Percentiles rank a stretch among this genome's conserved stretches.
Evolutionary conservation across 1,140 invertebrate genomes (phyloP).

Genomic region (Drosophila athabasca): DNA sequence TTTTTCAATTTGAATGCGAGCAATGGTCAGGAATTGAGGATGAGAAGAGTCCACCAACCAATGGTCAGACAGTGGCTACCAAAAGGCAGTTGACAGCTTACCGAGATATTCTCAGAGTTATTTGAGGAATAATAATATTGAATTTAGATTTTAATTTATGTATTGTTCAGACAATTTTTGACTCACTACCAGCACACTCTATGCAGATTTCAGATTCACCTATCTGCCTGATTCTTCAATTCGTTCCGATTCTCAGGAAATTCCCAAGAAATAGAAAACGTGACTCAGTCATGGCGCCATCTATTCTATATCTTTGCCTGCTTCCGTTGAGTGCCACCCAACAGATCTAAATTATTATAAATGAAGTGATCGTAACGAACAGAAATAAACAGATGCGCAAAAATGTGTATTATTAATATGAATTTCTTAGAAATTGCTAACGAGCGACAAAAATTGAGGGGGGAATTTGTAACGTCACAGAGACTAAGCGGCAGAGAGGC

Average conservation of each 20-base stretch:
- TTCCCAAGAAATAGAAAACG: conserved; percentile 41
- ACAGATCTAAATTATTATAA: conserved; percentile 6
- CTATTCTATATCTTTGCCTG: conserved; percentile 5
- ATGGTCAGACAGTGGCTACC: too few relatives aligned
- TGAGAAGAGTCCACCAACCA: not conserved
- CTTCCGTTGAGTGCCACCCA: not conserved
- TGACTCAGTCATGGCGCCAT: conserved; percentile 48
- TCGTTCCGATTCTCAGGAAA: conserved; percentile 45
- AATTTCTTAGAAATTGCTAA: conserved; percentile 65
- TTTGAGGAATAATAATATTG: too few relatives aligned
- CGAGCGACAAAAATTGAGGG: conserved; percentile 3
- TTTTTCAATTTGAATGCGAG: conserved; percentile 53
- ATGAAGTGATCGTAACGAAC: conserved; percentile 26
- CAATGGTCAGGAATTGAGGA: not conserved
- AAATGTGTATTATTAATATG: conserved; percentile 61
- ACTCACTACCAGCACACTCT: not conserved
- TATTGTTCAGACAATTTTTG: not conserved
- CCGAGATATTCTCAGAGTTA: too few relatives aligned
- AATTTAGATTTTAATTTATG: too few relatives aligned
- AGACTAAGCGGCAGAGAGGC: not conserved
- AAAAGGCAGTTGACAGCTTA: too few relatives aligned
- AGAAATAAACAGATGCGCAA: conserved; percentile 49
- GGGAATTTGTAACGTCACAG: conserved; percentile 52
- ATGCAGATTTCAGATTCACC: too few relatives aligned
- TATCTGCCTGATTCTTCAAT: conserved; percentile 9